Evolutionary conservation across 2,113 vertebrate genomes (phyloP), one percentile per base, ranked within the genome.

Genomic region (Hydrochoerus hydrochaeris): DNA sequence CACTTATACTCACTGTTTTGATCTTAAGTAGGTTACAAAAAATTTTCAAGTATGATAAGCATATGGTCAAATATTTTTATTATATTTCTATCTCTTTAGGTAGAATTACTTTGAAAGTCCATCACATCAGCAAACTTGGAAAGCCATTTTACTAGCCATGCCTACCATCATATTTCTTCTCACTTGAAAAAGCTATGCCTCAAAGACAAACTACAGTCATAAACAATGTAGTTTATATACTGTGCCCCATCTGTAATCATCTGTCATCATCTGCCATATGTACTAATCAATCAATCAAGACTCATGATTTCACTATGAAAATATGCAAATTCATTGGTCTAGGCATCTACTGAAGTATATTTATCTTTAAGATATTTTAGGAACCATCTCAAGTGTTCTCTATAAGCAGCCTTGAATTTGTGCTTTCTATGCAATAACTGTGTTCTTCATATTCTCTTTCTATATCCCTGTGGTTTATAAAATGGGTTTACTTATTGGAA

Each of bases 11-110:
- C 38, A 81, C 32, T 75, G 38, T 57, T 94, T 69, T 28, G 0
- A 77, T 85, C 85, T 85, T 88, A 77, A 91, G 75, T 52, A 88
- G 38, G 20, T 44, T 63, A 95, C 73, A 26, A 81, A 80, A 92
- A 57, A 38, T 69, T 77, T 22, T 7, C 63, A 46, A 32, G 41
- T 75, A 35, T 57, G 46, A 60, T 7, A 46, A 46, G 5, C 10
- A 1, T 19, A 52, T 30, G 2, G 13, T 1, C n/a, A 49, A 32
- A 10, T 6, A 46, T 58, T 82, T 91, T 77, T 38, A 63, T 28
- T 58, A 78, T 80, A 88, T 65, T 69, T 49, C 28, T 12, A 44
- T 93, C 54, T 93, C 38, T 32, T 90, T 28, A 65, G 26, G 71
- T 69, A 91, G 49, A 96, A 22, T 13, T 77, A 80, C 13, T 38